phyloP scores from a whole-genome alignment of 2,113 vertebrate genomes.

The Corythornis cristatus region DNA sequence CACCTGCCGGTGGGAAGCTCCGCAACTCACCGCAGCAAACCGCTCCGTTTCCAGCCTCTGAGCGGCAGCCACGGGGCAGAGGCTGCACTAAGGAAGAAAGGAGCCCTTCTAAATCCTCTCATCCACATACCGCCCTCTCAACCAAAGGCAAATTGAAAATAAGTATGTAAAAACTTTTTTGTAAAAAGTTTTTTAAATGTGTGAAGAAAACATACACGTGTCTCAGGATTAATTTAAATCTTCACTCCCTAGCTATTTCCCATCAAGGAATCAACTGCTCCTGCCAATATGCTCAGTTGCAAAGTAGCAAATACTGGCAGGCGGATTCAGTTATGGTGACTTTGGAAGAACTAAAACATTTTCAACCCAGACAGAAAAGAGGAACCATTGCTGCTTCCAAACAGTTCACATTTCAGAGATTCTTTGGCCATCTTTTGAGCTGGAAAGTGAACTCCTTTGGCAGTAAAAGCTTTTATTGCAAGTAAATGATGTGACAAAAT shows the following conservation, averaged over 20 bases:
- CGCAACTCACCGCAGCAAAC: too few species aligned
- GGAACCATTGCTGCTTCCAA: background rate
- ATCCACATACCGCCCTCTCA: background rate
- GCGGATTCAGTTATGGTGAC: background rate
- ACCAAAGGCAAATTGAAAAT: background rate
- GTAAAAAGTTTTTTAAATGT: background rate
- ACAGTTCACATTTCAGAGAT: background rate
- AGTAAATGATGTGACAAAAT: background rate
- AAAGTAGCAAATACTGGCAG: background rate
- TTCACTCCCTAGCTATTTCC: background rate
- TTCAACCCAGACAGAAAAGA: background rate
- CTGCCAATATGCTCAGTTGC: rapidly evolving
- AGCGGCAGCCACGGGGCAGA: background rate
- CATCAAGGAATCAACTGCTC: background rate
- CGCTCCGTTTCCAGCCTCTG: background rate
- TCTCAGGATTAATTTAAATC: background rate
- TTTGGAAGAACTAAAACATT: background rate
- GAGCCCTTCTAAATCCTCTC: background rate
- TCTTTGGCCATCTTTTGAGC: background rate
- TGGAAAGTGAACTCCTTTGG: background rate
- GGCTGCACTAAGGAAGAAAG: background rate
- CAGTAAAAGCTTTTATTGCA: conserved; percentile 18
- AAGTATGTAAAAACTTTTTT: background rate
- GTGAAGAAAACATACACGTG: background rate
- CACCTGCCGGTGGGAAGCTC: conserved; percentile 67